Evolutionary conservation across 2,888 invertebrate genomes (phyloP).

Genomic region (Ormyrus labotus): DNA sequence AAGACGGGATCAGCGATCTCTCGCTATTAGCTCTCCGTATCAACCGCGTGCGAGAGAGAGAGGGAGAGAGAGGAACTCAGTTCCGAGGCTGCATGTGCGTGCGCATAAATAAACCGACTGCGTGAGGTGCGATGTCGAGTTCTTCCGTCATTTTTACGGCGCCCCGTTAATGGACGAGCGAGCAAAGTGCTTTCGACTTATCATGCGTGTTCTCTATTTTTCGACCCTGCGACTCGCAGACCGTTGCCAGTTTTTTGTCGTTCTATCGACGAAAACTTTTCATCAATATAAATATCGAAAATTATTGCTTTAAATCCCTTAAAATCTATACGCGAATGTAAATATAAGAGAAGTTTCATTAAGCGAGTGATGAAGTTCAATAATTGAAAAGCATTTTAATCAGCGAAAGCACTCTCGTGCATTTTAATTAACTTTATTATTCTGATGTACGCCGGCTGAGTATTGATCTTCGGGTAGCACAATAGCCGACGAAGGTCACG

Average conservation of each 20-base stretch:
- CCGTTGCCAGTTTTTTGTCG: too few species aligned
- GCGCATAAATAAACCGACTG: conserved; percentile 15
- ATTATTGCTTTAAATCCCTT: too few species aligned
- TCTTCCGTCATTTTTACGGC: too few species aligned
- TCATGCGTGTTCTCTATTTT: too few species aligned
- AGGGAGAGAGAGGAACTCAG: background rate
- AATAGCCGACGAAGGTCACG: conserved; percentile 40
- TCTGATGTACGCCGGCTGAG: background rate
- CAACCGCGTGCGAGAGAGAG: too few species aligned
- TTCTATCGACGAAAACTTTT: too few species aligned
- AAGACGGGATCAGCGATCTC: conserved; percentile 33
- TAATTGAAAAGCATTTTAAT: conserved; percentile 28
- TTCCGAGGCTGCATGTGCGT: background rate
- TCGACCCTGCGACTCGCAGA: too few species aligned
- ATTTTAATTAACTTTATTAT: conserved; percentile 43
- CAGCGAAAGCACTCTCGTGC: background rate
- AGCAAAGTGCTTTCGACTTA: too few species aligned
- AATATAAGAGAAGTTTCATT: too few species aligned
- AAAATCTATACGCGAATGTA: too few species aligned
- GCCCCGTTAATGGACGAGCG: too few species aligned
- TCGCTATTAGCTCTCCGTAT: conserved; percentile 23
- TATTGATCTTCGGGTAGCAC: conserved; percentile 41
- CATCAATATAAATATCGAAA: too few species aligned
- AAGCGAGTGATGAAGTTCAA: background rate
- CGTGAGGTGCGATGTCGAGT: background rate